Conservation (phyloP, 2,888 invertebrate genomes). For the Dastarcus helophoroides region DNA sequence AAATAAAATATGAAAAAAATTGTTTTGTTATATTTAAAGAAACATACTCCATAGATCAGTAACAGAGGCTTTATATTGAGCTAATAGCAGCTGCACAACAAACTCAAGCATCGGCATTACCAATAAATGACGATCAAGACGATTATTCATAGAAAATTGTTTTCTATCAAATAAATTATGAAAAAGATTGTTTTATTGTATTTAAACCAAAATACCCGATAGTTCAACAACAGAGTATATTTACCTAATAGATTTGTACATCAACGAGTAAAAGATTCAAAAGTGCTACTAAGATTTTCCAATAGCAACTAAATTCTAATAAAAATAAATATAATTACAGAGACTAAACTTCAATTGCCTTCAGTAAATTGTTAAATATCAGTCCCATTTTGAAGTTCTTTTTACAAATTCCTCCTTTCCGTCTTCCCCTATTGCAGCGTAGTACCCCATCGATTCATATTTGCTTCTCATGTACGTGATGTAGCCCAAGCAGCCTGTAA, state of each 20-base stretch:
- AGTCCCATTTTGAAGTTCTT: conserved; percentile 70
- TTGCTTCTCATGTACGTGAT: conserved; percentile 76
- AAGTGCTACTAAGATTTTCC: no score
- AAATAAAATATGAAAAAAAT: background rate
- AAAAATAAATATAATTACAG: no score
- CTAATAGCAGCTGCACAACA: conserved; percentile 58
- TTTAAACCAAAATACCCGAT: no score
- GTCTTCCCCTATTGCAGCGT: conserved; percentile 66
- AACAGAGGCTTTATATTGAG: no score
- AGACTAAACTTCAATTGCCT: no score
- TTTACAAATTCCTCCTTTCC: conserved; percentile 65
- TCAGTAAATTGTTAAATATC: conserved; percentile 16
- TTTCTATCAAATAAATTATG: background rate
- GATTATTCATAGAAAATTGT: conserved; percentile 20
- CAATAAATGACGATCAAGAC: conserved; percentile 37
- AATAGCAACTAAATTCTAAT: no score
- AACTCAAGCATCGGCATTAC: conserved; percentile 40
- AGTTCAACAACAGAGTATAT: no score
- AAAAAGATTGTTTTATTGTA: conserved; percentile 1
- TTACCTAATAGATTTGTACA: background rate
- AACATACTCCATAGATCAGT: background rate
- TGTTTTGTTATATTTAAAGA: conserved; percentile 1
- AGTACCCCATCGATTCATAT: conserved; percentile 69
- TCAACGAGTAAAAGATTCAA: no score
- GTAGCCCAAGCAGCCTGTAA: conserved; percentile 65